Base-by-base conservation (phyloP, 2,888 invertebrate species). In the Gymnosoma rotundatum region DNA sequence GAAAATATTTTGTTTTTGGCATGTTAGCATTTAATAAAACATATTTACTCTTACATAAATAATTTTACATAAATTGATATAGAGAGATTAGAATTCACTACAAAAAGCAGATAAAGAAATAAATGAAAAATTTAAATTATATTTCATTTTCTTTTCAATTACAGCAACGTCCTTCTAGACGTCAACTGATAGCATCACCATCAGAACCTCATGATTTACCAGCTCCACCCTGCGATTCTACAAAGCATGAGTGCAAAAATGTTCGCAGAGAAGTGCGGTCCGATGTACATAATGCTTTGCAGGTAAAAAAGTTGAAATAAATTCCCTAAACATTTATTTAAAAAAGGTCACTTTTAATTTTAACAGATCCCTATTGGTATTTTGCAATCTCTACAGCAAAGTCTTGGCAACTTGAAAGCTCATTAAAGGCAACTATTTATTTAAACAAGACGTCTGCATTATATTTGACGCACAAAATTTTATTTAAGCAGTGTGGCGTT, bases 341-440 rank as follows among this genome's bases (percentile, higher is more conserved):
- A 48, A 48, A 48, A n/a, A n/a, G 2, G 0, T 16, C 16, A 14
- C n/a, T 20, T 18, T 52, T 3, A 7, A 32, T 70, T 48, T 50
- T 25, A 32, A 21, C 73, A 91, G 91, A 92, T 92, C 61, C 91
- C 91, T 38, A 91, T 91, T 87, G 91, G 91, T 63, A 91, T 91
- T 83, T 87, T 91, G 83, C 89, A 88, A 56, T 91, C 91, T 0
- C 83, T 90, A 67, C 90, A 90, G 82, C 64, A 87, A 18, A 88
- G 88, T 18, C 63, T 90, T 4, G 86, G 87, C 16, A 87, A 81
- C 4, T 63, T 86, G 0, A 64, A 69, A 38, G n/a, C 20, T 50
- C 20, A 69, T 16, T 38, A 75, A 81, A 42, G 72, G 45, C 50
- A 52, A 9, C 8, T 20, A 16, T n/a, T 42, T 25, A 2, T 25